Evolutionary conservation across 2,113 vertebrate species (phyloP).

Genomic region (Pavo muticus): DNA sequence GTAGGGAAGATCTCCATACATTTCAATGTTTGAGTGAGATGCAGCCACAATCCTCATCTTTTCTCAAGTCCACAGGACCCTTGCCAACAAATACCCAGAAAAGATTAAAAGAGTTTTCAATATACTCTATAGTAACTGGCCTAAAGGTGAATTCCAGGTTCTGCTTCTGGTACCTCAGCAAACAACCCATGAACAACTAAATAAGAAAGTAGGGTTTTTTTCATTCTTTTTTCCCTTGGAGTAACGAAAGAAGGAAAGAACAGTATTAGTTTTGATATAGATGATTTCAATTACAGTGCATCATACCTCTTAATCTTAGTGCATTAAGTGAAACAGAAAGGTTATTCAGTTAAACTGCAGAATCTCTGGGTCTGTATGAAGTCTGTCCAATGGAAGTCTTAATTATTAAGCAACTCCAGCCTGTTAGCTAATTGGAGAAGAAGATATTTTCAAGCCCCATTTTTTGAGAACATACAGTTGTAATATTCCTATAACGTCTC

Average conservation of each 20-base stretch:
- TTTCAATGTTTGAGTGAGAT: neutral
- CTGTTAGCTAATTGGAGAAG: conserved; percentile 40
- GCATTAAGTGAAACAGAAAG: conserved; percentile 21
- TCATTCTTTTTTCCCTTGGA: neutral
- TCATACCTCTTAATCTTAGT: neutral
- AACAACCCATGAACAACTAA: neutral
- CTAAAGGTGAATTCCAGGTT: neutral
- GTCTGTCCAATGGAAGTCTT: conserved; percentile 14
- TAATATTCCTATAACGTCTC: conserved; percentile 69
- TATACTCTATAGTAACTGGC: neutral
- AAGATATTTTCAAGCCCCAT: conserved; percentile 27
- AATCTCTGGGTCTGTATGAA: conserved; percentile 1
- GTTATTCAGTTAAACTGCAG: conserved; percentile 23
- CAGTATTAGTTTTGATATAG: neutral
- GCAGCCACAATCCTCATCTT: neutral
- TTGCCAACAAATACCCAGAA: neutral
- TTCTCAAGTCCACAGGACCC: neutral
- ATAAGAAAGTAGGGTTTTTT: neutral
- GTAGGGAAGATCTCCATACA: neutral
- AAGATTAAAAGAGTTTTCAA: neutral
- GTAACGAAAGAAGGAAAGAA: too few species aligned
- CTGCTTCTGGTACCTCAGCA: neutral
- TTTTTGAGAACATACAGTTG: conserved; percentile 53
- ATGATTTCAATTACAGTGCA: neutral
- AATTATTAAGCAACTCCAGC: conserved; percentile 37